Base-by-base conservation (phyloP, 2,888 invertebrate genomes). In the Adelphocoris suturalis region DNA sequence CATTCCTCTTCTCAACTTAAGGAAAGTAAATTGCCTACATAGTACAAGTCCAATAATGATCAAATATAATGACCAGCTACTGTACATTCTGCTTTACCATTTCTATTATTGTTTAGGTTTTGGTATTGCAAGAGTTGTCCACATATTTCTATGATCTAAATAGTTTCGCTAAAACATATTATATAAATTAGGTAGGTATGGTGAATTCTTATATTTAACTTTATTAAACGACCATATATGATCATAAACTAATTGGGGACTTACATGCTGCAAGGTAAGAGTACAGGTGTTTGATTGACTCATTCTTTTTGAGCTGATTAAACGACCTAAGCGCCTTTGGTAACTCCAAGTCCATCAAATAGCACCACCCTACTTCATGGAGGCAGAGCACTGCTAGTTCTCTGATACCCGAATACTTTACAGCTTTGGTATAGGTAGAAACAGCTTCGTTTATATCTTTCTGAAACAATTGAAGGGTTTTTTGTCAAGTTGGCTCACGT, bases 301-400 rank as follows among this genome's bases (percentile, higher is more conserved):
- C 94, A 68, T 95, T 95, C 89, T 95, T 94, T 91, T 94, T 95
- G 81, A 96, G 93, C 91, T 94, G 94, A 13, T 93, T 92, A 92
- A 95, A 95, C 55, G 94, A 94, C 78, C 92, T 92, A 92, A 94
- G 93, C 2, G 95, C 94, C 91, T 94, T 93, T 23, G 93, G 93
- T 93, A 95, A 96, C 92, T 95, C 94, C 90, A 96, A 93, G 90
- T 94, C 94, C 91, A 96, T 95, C 68, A 96, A 92, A 92, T 95
- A 94, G 92, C 96, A 96, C 96, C 96, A 96, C 85, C 95, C 96
- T 85, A 96, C 95, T 93, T 96, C 96, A 92, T 95, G 95, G 52
- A 94, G 92, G 91, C 95, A 95, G 80, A 96, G 93, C 19, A 95
- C 93, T 92, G 95, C 95, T 11, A 96, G 93, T 93, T 96, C 96